These are phyloP conservation scores for Meriones unguiculatus DNA, from an alignment of 2,113 vertebrate genomes.

Conservation along the genomic window DNA sequence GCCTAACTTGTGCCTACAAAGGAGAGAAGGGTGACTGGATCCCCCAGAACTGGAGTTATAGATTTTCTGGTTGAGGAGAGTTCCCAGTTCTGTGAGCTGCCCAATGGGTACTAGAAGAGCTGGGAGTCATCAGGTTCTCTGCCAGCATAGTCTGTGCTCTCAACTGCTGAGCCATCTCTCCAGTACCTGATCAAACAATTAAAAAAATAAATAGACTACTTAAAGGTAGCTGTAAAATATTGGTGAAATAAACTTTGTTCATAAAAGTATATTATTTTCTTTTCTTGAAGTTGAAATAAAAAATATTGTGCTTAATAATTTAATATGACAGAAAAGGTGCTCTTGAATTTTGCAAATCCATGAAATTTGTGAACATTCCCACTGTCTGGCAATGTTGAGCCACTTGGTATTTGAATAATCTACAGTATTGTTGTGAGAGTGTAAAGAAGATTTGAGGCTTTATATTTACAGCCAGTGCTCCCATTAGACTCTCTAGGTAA, in stretches of 20 bases:
- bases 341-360: not conserved
- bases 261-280: not conserved
- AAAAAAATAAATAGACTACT: not conserved
- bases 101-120: no score
- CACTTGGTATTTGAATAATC: slow-evolving; percentile 1
- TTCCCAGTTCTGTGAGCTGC: no score
- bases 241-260: not conserved
- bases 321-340: not conserved
- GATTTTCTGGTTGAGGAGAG: no score
- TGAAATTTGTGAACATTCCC: not conserved
- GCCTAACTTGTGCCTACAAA: not conserved
- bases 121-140: not conserved
- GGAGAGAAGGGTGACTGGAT: no score
- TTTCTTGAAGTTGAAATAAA: slow-evolving; percentile 1
- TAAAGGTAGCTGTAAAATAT: slow-evolving; percentile 12
- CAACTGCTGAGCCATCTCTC: not conserved
- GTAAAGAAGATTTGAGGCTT: not conserved
- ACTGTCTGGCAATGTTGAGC: not conserved
- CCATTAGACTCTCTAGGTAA: not conserved
- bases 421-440: not conserved
- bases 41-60: not conserved
- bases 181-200: not conserved
- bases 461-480: not conserved
- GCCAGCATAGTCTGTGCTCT: not conserved
- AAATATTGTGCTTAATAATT: not conserved